Evolutionary conservation across 2,113 vertebrate genomes (phyloP).

Genomic region (Nibea albiflora): DNA sequence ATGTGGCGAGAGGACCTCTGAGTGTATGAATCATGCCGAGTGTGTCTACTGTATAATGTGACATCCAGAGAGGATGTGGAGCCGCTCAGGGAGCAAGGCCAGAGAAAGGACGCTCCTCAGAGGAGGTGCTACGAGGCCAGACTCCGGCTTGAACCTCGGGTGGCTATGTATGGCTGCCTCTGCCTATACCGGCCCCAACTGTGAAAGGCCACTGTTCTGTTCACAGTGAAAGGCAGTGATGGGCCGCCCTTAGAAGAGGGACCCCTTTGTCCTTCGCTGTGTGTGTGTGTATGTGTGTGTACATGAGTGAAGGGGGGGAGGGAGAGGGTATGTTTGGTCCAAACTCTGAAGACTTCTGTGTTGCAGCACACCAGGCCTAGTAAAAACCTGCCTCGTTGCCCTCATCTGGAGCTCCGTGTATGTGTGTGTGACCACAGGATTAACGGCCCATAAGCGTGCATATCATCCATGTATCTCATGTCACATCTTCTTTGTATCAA

Average conservation of each 20-base stretch:
- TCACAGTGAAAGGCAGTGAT: conserved; percentile 82
- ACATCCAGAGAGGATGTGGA: conserved; percentile 68
- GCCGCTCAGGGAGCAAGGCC: conserved; percentile 60
- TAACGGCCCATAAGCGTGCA: conserved; percentile 2
- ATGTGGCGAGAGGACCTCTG: conserved; percentile 44
- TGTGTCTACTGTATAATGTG: conserved; percentile 72
- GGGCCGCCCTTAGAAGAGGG: conserved; percentile 79
- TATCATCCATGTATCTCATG: not conserved
- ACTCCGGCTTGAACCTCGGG: conserved; percentile 71
- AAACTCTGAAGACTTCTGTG: conserved; percentile 75
- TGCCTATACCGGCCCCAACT: conserved; percentile 73
- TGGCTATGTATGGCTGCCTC: conserved; percentile 73
- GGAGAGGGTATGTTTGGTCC: conserved; percentile 59
- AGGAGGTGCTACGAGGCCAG: conserved; percentile 66
- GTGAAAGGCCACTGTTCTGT: conserved; percentile 83
- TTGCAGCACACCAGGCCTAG: conserved; percentile 53
- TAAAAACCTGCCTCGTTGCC: conserved; percentile 58
- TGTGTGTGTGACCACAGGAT: conserved; percentile 13
- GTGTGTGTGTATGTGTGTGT: conserved; percentile 56
- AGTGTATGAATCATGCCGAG: conserved; percentile 68
- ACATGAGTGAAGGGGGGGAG: conserved; percentile 23
- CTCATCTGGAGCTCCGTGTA: conserved; percentile 30
- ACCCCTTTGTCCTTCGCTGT: conserved; percentile 76
- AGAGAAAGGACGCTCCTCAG: conserved; percentile 72
- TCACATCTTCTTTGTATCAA: not conserved